These are phyloP conservation scores for Sphenopsis melanotis DNA, from an alignment of 2,797 vertebrate species.

Conservation along the genomic window DNA sequence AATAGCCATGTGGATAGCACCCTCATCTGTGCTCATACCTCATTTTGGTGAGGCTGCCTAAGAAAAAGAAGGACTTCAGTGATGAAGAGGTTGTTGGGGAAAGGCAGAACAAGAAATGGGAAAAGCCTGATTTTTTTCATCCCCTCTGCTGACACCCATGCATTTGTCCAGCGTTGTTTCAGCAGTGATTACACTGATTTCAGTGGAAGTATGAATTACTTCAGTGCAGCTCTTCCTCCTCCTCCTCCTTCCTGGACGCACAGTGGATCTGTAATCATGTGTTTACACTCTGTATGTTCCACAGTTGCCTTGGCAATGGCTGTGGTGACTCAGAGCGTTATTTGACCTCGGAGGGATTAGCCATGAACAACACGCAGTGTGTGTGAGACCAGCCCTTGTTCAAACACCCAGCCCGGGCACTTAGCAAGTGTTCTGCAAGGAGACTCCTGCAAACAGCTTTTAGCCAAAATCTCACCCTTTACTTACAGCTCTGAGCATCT, in stretches of 20 bases:
- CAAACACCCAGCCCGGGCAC: not conserved
- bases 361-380: not conserved
- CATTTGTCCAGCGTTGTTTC: not conserved
- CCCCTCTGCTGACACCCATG: rapidly evolving
- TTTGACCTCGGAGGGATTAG: constrained; percentile 42
- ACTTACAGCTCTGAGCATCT: not conserved
- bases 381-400: constrained; percentile 33
- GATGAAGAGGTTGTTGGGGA: not conserved
- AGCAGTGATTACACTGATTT: not conserved
- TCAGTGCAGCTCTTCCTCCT: not conserved
- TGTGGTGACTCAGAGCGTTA: constrained; percentile 48
- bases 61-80: not conserved
- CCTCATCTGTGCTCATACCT: not conserved
- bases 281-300: constrained; percentile 13
- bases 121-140: not conserved
- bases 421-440: not conserved
- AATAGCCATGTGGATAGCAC: not conserved
- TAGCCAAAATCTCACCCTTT: not conserved
- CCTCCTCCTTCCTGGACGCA: constrained; percentile 1
- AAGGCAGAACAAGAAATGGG: not conserved
- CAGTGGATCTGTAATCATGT: constrained; percentile 22
- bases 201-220: not conserved
- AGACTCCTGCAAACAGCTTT: not conserved
- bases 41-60: not conserved
- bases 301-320: constrained; percentile 48